These are phyloP conservation scores for Margarornis squamiger DNA, from an alignment of 2,797 vertebrate genomes.

Conservation along the genomic window DNA sequence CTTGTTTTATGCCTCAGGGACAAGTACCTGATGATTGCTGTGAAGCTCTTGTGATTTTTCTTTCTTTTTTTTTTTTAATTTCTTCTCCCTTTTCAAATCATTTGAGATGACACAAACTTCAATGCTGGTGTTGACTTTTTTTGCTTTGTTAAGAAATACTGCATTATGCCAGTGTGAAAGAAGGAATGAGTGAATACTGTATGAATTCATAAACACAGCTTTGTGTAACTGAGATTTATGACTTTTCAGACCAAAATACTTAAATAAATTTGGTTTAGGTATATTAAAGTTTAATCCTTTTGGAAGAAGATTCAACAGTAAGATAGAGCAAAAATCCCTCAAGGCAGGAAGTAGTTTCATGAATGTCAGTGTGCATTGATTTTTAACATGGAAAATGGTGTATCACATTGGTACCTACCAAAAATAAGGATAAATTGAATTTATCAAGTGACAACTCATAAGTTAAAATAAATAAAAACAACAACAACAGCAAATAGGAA, in stretches of 20 bases:
- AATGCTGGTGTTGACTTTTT: not conserved
- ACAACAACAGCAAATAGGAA: not conserved
- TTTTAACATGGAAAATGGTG: not conserved
- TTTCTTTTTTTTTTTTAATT: not conserved
- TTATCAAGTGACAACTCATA: not conserved
- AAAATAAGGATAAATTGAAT: not conserved
- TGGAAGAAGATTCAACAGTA: not conserved
- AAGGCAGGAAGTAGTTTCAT: not conserved
- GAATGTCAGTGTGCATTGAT: not conserved
- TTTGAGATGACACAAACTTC: not conserved
- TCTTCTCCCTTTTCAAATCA: not conserved
- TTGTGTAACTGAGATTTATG: not conserved
- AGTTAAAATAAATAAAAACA: not conserved
- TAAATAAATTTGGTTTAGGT: not conserved
- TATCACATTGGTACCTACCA: not conserved
- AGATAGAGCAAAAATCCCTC: not conserved
- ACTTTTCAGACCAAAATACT: not conserved
- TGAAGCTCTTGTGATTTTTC: not conserved
- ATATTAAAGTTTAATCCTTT: not conserved
- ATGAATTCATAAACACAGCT: not conserved
- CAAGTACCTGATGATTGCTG: not conserved
- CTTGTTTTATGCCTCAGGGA: conserved; percentile 12
- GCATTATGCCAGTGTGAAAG: not conserved
- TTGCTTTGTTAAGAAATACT: not conserved
- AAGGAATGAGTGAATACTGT: not conserved